Percentiles rank a stretch among this genome's conserved stretches.
Evolutionary conservation across 2,888 invertebrate species (phyloP).

Genomic region (Pteria penguin): DNA sequence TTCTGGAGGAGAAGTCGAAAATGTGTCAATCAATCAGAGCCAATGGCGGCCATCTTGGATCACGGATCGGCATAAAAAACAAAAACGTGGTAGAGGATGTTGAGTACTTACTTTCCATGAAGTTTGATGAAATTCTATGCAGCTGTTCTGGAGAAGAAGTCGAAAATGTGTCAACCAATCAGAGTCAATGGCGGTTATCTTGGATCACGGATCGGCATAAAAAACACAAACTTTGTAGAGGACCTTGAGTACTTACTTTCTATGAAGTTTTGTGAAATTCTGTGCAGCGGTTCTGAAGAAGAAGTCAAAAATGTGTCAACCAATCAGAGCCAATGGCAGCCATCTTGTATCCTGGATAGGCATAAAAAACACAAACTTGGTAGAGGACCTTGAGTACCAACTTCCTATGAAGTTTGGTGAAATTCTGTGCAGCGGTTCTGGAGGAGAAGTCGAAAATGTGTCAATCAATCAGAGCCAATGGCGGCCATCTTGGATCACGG

Average conservation of each 20-base stretch:
- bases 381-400: background rate
- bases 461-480: background rate
- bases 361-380: background rate
- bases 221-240: background rate
- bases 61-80: background rate
- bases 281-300: background rate
- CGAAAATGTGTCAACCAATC: background rate
- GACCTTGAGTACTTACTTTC: background rate
- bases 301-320: background rate
- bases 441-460: background rate
- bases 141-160: background rate
- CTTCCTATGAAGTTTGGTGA: background rate
- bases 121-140: background rate
- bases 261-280: background rate
- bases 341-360: background rate
- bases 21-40: background rate
- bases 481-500: background rate
- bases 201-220: background rate
- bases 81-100: background rate
- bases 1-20: background rate
- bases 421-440: background rate
- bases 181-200: background rate
- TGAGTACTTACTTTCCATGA: background rate
- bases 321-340: background rate
- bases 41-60: background rate